Evolutionary conservation across 2,888 invertebrate species (phyloP), one percentile per base, ranked within the genome.

Genomic region (Rotaria sp.): DNA sequence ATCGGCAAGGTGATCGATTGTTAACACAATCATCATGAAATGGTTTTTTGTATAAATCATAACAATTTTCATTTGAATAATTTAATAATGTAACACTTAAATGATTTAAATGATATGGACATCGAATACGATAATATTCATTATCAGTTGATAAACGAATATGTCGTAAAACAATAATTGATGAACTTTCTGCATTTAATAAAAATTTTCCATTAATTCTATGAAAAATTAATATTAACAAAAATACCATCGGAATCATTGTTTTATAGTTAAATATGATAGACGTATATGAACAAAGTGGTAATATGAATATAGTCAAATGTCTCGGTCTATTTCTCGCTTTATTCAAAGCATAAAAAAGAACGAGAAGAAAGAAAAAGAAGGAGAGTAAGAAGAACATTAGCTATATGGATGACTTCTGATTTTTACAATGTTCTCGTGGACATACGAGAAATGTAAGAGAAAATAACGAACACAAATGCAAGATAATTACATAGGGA

Each of bases 21-120:
- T 67, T 67, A 1, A 38, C 38, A 38, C 67, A 67, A 21, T 0
- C 21, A 67, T 67, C 35, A 67, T 67, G 35, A 5, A 67, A 0
- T 21, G 35, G 21, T 67, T 67, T 35, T 30, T 18, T 67, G 8
- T 67, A 67, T 35, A 67, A 21, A 67, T 67, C 8, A 35, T 18
- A 67, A 35, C 67, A 67, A 21, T 35, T 21, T 21, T 15, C 35
- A 67, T 67, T 67, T 15, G 80, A 80, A 80, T 80, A 80, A 45
- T 80, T 80, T 8, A 80, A 26, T 45, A 45, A 26, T 45, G 45
- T 80, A 5, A 45, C 26, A n/a, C 11, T 41, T 80, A 80, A n/a
- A 45, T 80, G 41, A 41, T 41, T 80, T n/a, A 80, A 45, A 80
- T 80, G 11, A n/a, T 80, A 80, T 80, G 80, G 80, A 45, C 80